Evolutionary conservation across 2,888 invertebrate genomes (phyloP).

Genomic region (Ellobium chinense): DNA sequence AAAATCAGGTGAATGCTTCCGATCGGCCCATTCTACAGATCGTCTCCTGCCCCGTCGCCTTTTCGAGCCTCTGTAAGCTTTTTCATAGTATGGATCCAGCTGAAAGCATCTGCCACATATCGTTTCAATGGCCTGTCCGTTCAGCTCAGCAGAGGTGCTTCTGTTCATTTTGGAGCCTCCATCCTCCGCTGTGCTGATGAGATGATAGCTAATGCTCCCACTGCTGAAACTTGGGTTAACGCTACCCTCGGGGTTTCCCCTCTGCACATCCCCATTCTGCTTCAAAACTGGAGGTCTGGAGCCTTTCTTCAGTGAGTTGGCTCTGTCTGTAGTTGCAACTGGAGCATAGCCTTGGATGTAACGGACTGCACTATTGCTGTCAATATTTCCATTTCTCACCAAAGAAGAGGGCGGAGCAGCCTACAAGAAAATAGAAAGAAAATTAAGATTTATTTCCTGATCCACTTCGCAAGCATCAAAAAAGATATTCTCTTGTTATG

Average conservation of each 20-base stretch:
- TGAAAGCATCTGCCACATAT: neutral
- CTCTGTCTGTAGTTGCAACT: neutral
- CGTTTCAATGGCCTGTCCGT: neutral
- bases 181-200: neutral
- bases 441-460: neutral
- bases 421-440: neutral
- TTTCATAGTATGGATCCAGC: no score
- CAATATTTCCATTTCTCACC: neutral
- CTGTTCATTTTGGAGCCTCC: neutral
- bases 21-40: neutral
- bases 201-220: neutral
- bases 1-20: neutral
- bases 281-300: neutral
- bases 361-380: neutral
- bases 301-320: neutral
- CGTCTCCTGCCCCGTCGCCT: neutral
- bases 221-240: constrained; percentile 17
- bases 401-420: neutral
- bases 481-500: no score
- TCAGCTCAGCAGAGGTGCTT: neutral
- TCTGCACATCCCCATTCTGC: neutral
- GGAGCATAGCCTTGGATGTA: neutral
- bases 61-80: neutral
- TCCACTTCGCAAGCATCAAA: no score
- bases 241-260: neutral